These are phyloP conservation scores for Struthio camelus DNA, from an alignment of 2,113 vertebrate species.

Conservation along the genomic window DNA sequence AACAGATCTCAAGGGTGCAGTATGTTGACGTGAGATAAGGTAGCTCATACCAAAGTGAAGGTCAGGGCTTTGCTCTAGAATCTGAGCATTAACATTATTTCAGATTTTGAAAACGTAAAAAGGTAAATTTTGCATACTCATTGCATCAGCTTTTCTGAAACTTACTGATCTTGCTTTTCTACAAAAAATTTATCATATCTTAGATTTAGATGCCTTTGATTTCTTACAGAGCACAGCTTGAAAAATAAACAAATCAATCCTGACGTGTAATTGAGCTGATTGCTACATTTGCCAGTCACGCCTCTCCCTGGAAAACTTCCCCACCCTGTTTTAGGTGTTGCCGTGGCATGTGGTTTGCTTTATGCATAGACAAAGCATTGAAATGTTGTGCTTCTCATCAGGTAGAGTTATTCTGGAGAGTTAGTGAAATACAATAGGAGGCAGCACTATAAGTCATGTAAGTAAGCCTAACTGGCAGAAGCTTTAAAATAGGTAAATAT, in stretches of 20 bases:
- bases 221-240: not conserved
- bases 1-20: not conserved
- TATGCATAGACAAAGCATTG: conserved; percentile 34
- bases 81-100: not conserved
- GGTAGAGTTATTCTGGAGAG: conserved; percentile 44
- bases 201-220: not conserved
- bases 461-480: not conserved
- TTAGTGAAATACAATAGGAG: conserved; percentile 33
- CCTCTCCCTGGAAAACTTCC: conserved; percentile 74
- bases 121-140: not conserved
- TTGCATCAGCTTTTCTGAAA: not conserved
- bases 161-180: conserved; percentile 6
- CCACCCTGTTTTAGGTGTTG: conserved; percentile 77
- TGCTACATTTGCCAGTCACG: conserved; percentile 58
- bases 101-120: not conserved
- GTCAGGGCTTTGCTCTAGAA: not conserved
- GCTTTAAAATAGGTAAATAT: not conserved
- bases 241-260: conserved; percentile 66
- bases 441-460: not conserved
- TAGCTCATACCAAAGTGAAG: not conserved
- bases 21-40: not conserved
- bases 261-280: conserved; percentile 57
- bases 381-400: conserved; percentile 36
- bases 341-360: conserved; percentile 62
- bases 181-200: not conserved